Percentiles rank a stretch among this genome's conserved stretches.
Evolutionary conservation across 2,888 invertebrate species (phyloP).

Genomic region (Netelia virgata): DNA sequence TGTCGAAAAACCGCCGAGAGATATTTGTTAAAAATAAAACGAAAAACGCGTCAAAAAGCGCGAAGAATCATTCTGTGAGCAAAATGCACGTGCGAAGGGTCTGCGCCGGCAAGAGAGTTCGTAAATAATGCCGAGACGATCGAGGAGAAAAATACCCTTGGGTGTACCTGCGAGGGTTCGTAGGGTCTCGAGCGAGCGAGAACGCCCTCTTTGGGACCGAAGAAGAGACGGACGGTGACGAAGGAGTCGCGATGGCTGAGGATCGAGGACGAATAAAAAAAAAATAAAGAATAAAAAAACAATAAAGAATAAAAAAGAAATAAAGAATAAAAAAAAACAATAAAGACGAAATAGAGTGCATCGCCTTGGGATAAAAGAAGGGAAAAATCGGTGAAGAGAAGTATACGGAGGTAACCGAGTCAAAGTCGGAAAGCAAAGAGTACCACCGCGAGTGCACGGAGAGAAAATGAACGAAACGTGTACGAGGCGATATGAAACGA

Average conservation of each 20-base stretch:
- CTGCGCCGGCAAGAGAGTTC: slow-evolving; percentile 11
- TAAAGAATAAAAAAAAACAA: not conserved
- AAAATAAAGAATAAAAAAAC: not conserved
- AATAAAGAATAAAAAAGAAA: not conserved
- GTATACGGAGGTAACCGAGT: not conserved
- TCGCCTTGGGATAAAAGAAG: not conserved
- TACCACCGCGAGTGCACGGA: slow-evolving; percentile 12
- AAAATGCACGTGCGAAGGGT: not conserved
- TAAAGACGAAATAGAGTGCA: slow-evolving; percentile 3
- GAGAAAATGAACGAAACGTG: slow-evolving; percentile 37
- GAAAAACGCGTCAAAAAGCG: not conserved
- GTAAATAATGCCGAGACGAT: slow-evolving; percentile 47
- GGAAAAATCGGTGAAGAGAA: not conserved
- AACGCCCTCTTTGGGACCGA: slow-evolving; percentile 19
- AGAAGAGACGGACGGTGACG: slow-evolving; percentile 18
- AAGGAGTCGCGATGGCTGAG: not conserved
- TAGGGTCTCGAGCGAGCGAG: not conserved
- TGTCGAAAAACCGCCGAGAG: not conserved
- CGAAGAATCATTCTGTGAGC: not conserved
- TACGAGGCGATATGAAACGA: slow-evolving; percentile 13
- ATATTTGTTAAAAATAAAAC: slow-evolving; percentile 4
- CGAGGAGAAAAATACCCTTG: slow-evolving; percentile 19
- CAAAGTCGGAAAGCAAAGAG: slow-evolving; percentile 54
- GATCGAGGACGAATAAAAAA: slow-evolving; percentile 27
- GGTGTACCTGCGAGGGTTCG: slow-evolving; percentile 21